These are phyloP conservation scores for Dromius quadrimaculatus DNA, from an alignment of 2,888 invertebrate genomes.

Conservation along the genomic window DNA sequence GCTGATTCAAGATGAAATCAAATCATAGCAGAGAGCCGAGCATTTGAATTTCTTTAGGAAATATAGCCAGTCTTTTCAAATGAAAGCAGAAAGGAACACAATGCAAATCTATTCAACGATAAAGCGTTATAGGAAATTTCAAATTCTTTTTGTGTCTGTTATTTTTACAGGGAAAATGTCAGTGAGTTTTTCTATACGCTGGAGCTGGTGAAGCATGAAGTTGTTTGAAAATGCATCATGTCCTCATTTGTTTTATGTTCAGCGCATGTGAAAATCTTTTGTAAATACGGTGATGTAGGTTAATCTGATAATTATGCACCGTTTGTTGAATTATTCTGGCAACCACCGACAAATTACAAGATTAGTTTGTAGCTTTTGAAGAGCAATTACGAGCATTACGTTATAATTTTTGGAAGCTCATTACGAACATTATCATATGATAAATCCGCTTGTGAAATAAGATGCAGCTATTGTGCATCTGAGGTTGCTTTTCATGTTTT, in stretches of 20 bases:
- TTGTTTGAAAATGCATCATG: slow-evolving; percentile 28
- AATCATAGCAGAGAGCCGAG: slow-evolving; percentile 28
- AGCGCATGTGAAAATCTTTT: slow-evolving; percentile 25
- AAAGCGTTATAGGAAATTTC: not conserved
- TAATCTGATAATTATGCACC: slow-evolving; percentile 28
- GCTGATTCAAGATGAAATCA: slow-evolving; percentile 45
- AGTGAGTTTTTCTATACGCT: slow-evolving; percentile 4
- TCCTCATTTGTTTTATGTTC: slow-evolving; percentile 1
- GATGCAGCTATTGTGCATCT: too few species aligned
- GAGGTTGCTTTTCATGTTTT: too few species aligned
- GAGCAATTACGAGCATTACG: too few species aligned
- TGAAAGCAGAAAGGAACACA: not conserved
- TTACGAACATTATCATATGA: too few species aligned
- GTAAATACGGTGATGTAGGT: slow-evolving; percentile 8
- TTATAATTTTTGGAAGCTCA: too few species aligned
- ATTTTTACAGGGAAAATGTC: slow-evolving; percentile 13
- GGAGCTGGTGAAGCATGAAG: slow-evolving; percentile 14
- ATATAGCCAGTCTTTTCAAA: slow-evolving; percentile 12
- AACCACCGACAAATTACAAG: too few species aligned
- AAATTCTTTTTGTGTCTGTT: not conserved
- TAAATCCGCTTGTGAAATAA: too few species aligned
- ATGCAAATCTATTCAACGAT: not conserved
- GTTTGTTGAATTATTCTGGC: slow-evolving; percentile 11
- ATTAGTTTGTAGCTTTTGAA: too few species aligned
- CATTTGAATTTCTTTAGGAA: slow-evolving; percentile 37